Evolutionary conservation across 2,797 vertebrate species (phyloP).

Genomic region (Myoxocephalus aenaeus): DNA sequence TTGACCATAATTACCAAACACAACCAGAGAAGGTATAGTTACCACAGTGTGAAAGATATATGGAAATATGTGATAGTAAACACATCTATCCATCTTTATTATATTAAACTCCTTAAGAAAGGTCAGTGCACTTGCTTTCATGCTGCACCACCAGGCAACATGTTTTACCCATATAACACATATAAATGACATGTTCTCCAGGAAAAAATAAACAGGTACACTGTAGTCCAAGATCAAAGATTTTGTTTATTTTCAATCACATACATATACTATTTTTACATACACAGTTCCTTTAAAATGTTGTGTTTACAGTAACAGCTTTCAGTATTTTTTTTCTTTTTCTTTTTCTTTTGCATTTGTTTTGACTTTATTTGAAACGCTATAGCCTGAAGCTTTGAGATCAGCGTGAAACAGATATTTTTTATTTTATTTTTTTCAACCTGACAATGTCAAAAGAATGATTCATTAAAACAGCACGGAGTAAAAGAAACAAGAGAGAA

Average conservation of each 20-base stretch:
- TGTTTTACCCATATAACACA: background rate
- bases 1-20: background rate
- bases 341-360: constrained; percentile 75
- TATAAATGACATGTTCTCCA: background rate
- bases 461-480: constrained; percentile 79
- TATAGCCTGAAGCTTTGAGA: constrained; percentile 80
- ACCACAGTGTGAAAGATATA: background rate
- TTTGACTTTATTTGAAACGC: constrained; percentile 81
- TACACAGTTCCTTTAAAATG: constrained; percentile 89
- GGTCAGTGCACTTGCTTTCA: background rate
- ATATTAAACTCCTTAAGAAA: no score
- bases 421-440: constrained; percentile 63
- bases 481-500: constrained; percentile 77
- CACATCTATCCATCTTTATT: background rate
- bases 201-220: constrained; percentile 28
- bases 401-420: constrained; percentile 77
- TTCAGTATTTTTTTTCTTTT: constrained; percentile 68
- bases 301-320: constrained; percentile 84
- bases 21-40: background rate
- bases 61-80: background rate
- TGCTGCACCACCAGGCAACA: background rate
- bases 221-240: constrained; percentile 83
- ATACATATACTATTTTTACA: constrained; percentile 88
- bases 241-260: constrained; percentile 90
- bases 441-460: constrained; percentile 81